phyloP scores from a whole-genome alignment of 2,888 invertebrate genomes.

The Epinotia bilunana region DNA sequence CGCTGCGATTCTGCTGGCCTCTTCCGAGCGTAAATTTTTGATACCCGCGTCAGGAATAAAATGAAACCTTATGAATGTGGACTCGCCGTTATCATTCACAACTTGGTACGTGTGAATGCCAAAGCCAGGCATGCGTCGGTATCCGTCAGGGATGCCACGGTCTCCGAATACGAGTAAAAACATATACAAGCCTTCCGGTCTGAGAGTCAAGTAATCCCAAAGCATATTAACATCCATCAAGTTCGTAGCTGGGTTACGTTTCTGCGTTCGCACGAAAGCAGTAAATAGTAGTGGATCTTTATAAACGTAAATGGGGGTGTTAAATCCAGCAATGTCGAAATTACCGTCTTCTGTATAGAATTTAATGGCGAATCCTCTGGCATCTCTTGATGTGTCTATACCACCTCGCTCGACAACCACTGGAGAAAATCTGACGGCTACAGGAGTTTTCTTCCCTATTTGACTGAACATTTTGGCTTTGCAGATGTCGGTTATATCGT shows the following conservation, averaged over 20 bases:
- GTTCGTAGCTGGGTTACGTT: constrained; percentile 94
- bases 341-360: constrained; percentile 95
- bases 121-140: constrained; percentile 95
- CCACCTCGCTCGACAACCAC: constrained; percentile 94
- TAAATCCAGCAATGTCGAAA: constrained; percentile 95
- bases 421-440: constrained; percentile 91
- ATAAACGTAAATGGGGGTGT: constrained; percentile 94
- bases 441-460: constrained; percentile 90
- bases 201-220: constrained; percentile 95
- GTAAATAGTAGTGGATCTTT: constrained; percentile 94
- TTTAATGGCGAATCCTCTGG: constrained; percentile 95
- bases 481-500: constrained; percentile 90
- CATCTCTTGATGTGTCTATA: constrained; percentile 93
- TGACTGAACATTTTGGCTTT: constrained; percentile 89
- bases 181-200: constrained; percentile 94
- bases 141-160: constrained; percentile 95
- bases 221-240: constrained; percentile 94
- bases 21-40: constrained; percentile 87
- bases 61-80: constrained; percentile 94
- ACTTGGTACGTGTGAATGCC: constrained; percentile 95
- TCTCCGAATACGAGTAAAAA: constrained; percentile 92
- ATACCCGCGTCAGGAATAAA: constrained; percentile 94
- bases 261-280: constrained; percentile 96
- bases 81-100: constrained; percentile 88
- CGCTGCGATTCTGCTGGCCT: constrained; percentile 86